Evolutionary conservation across 2,113 vertebrate species (phyloP).

Genomic region (Tonatia bakeri): DNA sequence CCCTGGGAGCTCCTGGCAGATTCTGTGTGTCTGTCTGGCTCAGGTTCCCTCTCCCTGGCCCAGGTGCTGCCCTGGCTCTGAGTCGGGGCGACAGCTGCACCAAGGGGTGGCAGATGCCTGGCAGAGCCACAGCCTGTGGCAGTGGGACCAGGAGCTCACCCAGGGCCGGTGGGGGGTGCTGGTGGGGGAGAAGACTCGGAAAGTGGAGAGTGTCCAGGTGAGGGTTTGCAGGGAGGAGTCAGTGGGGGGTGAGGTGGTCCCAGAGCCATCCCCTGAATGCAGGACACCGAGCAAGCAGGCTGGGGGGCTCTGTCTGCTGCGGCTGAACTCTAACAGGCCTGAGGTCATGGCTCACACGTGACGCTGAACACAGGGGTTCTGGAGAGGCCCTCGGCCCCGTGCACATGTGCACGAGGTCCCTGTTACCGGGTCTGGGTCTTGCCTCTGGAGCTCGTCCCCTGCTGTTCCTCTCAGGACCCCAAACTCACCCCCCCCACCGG

Average conservation of each 20-base stretch:
- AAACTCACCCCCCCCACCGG: background rate
- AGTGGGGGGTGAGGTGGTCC: background rate
- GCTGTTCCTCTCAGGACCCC: background rate
- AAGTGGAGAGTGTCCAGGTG: no score
- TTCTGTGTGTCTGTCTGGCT: accelerated
- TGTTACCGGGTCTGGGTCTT: background rate
- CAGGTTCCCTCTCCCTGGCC: background rate
- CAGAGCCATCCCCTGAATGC: background rate
- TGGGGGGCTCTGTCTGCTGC: background rate
- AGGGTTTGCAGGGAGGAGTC: no score
- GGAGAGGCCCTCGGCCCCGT: background rate
- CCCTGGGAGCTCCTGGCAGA: background rate
- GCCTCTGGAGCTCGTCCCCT: background rate
- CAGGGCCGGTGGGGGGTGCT: background rate
- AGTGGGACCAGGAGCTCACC: accelerated
- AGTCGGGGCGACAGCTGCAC: background rate
- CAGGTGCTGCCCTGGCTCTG: background rate
- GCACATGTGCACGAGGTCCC: background rate
- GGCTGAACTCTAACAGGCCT: background rate
- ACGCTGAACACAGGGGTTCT: background rate
- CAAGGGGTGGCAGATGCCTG: background rate
- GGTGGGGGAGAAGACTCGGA: accelerated
- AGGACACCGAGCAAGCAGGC: accelerated
- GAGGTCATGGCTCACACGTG: accelerated
- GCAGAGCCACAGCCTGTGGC: background rate